Evolutionary conservation across 2,797 vertebrate species (phyloP), one percentile per base, ranked within the genome.

Genomic region (Phaenicophaeus curvirostris): DNA sequence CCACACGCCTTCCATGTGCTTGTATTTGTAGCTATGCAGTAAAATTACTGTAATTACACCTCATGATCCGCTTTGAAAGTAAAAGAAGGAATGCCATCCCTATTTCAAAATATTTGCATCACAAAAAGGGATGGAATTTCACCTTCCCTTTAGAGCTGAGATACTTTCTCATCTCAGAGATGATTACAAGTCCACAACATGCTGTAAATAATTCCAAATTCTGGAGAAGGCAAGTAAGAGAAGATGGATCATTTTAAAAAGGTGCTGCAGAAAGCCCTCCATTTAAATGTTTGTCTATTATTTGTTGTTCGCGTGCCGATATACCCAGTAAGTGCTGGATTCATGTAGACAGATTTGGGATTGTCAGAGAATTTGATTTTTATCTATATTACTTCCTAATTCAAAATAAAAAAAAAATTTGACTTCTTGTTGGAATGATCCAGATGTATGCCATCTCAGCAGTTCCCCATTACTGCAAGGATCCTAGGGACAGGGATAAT

Each of bases 101-200:
- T 94, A 19, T 75, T 85, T 88, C 57, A 94, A 91, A 96, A 90
- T 90, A 96, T 85, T 93, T 95, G 61, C 75, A 83, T 77, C 28
- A 77, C 41, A 87, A 63, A 59, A 79, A 59, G 21, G 65, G 51
- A 66, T 55, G 35, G 58, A 82, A 85, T 89, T 85, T 93, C 62
- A 88, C 42, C 55, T 87, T 87, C 14, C 10, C 24, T 82, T 78
- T 57, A 57, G 44, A 82, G 13, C 51, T 63, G 63, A 66, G 48
- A n/a, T 50, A 42, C 13, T 44, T 82, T 35, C 66, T 48, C 54
- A 77, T 63, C 25, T 87, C 74, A 61, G 55, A 87, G 71, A 48
- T 51, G 30, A 69, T 68, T 90, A 78, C 16, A 76, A 55, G 20
- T 82, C 87, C 63, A 76, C 44, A 90, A 44, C 0, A 4, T n/a